phyloP scores from a whole-genome alignment of 2,113 vertebrate species.

The Oceanodroma tethys region DNA sequence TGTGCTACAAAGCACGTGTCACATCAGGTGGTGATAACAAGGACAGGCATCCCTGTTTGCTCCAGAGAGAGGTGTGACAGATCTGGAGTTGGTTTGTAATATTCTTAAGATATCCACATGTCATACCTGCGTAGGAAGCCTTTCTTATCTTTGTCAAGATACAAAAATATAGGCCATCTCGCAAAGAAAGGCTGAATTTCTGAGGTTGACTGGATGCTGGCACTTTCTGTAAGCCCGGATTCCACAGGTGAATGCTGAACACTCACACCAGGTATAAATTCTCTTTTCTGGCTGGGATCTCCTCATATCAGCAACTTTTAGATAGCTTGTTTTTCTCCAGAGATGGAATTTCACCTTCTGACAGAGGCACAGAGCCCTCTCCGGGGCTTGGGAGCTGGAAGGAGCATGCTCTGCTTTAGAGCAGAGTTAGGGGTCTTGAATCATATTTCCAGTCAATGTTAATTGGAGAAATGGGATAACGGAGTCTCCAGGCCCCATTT shows the following conservation, averaged over 20 bases:
- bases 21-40: not conserved
- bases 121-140: not conserved
- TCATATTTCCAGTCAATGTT: not conserved
- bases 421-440: not conserved
- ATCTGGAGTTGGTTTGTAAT: not conserved
- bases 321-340: not conserved
- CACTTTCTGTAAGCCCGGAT: not conserved
- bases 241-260: not conserved
- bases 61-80: no score
- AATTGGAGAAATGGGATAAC: not conserved
- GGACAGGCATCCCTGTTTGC: not conserved
- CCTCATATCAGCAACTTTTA: not conserved
- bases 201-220: not conserved
- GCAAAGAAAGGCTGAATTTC: not conserved
- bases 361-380: not conserved
- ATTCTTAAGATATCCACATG: not conserved
- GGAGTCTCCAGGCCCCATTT: not conserved
- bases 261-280: not conserved
- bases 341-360: not conserved
- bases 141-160: not conserved
- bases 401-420: not conserved
- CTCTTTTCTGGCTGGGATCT: not conserved
- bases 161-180: not conserved
- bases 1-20: not conserved
- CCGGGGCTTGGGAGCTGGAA: not conserved